Evolutionary conservation across 2,888 invertebrate genomes (phyloP).

Genomic region (Tholera decimalis): DNA sequence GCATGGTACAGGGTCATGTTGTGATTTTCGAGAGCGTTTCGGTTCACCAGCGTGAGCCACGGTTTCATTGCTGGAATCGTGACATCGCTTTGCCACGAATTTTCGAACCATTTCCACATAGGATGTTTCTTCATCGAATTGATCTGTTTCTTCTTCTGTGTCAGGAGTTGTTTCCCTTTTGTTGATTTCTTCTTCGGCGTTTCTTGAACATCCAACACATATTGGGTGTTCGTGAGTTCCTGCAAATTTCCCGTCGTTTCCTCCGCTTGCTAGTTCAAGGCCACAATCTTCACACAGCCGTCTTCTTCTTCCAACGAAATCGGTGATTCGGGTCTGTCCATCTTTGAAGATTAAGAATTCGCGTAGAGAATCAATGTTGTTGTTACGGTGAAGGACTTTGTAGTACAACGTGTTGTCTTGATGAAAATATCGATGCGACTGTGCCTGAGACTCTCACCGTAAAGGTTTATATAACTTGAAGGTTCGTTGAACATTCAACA

Average conservation of each 20-base stretch:
- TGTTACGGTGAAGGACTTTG: too few species aligned
- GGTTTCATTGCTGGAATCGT: neutral
- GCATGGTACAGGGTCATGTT: neutral
- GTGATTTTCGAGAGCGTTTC: neutral
- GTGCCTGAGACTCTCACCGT: too few species aligned
- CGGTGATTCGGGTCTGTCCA: too few species aligned
- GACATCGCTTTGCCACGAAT: conserved; percentile 2
- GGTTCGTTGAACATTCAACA: too few species aligned
- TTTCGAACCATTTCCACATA: neutral
- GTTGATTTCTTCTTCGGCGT: neutral
- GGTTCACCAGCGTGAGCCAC: neutral
- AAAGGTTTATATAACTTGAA: too few species aligned
- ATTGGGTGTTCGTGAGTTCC: neutral
- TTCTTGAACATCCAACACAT: neutral
- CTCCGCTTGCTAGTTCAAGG: neutral
- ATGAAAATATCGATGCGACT: too few species aligned
- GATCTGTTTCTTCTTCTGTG: neutral
- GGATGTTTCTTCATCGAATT: neutral
- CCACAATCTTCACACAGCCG: neutral
- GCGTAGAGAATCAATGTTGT: too few species aligned
- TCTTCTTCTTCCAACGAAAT: too few species aligned
- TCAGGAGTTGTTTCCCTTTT: neutral
- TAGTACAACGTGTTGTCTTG: too few species aligned
- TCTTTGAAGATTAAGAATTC: too few species aligned
- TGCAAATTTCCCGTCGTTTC: neutral